These are phyloP conservation scores for Trididemnum nubilum DNA, from an alignment of 23 tunicate species.

Conservation along the genomic window DNA sequence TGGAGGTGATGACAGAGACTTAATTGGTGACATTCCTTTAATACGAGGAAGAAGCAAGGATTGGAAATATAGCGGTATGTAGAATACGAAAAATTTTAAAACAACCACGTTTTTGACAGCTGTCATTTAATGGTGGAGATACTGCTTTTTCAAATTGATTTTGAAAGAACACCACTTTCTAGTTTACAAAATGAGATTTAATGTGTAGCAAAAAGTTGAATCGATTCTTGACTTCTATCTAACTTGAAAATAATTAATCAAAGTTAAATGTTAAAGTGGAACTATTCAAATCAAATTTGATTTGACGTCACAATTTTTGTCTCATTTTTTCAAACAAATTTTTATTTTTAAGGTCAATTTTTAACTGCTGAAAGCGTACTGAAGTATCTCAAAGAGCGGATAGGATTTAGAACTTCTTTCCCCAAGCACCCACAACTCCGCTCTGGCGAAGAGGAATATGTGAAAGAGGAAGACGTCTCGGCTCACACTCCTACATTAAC, in stretches of 20 bases:
- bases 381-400: conserved; percentile 9
- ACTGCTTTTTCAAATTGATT: too few relatives aligned
- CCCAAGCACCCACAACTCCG: neutral
- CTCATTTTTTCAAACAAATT: neutral
- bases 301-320: too few relatives aligned
- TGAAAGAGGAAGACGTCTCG: neutral
- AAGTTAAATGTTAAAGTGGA: too few relatives aligned
- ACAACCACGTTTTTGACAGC: neutral
- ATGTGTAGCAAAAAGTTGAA: too few relatives aligned
- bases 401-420: neutral
- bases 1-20: neutral
- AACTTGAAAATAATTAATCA: too few relatives aligned
- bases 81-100: neutral
- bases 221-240: too few relatives aligned
- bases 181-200: too few relatives aligned
- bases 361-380: conserved; percentile 8
- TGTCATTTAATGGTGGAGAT: too few relatives aligned
- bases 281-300: too few relatives aligned
- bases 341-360: conserved; percentile 11
- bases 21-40: neutral
- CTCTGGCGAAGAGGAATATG: neutral
- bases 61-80: too few relatives aligned
- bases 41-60: neutral
- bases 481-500: neutral
- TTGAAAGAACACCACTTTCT: too few relatives aligned